phyloP scores from a whole-genome alignment of 2,888 invertebrate genomes.

The Netelia melanura region DNA sequence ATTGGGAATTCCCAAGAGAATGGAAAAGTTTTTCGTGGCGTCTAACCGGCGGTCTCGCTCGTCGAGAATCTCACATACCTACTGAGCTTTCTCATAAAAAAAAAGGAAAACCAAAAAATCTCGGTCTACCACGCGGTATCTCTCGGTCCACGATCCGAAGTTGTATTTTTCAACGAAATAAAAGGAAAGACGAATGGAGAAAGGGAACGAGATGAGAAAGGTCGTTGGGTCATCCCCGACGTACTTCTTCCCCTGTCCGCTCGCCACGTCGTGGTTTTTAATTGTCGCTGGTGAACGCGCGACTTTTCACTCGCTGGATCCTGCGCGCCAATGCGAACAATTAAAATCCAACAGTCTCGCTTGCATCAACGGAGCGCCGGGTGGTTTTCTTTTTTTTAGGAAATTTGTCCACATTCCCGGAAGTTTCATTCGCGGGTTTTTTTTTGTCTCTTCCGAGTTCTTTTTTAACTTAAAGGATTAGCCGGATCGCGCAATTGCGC shows the following conservation, averaged over 20 bases:
- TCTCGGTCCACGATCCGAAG: too few relatives aligned
- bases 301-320: neutral
- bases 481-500: constrained; percentile 13
- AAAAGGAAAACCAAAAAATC: too few relatives aligned
- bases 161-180: too few relatives aligned
- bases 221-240: too few relatives aligned
- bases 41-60: constrained; percentile 28
- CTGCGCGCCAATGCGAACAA: constrained; percentile 27
- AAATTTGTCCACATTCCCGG: neutral
- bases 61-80: constrained; percentile 31
- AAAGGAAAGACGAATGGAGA: too few relatives aligned
- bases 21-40: constrained; percentile 45
- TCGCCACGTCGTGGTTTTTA: constrained; percentile 19
- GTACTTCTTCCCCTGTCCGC: neutral
- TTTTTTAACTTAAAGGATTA: constrained; percentile 42
- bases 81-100: constrained; percentile 12
- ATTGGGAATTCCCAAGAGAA: constrained; percentile 63
- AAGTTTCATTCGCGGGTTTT: neutral
- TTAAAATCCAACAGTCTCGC: constrained; percentile 27
- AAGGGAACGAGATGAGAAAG: neutral
- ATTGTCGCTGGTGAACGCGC: neutral
- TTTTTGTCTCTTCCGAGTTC: neutral
- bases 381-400: neutral
- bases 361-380: neutral
- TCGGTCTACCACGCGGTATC: too few relatives aligned